These are phyloP conservation scores for Saguinus midas DNA, from an alignment of 2,113 vertebrate genomes.

Conservation along the genomic window DNA sequence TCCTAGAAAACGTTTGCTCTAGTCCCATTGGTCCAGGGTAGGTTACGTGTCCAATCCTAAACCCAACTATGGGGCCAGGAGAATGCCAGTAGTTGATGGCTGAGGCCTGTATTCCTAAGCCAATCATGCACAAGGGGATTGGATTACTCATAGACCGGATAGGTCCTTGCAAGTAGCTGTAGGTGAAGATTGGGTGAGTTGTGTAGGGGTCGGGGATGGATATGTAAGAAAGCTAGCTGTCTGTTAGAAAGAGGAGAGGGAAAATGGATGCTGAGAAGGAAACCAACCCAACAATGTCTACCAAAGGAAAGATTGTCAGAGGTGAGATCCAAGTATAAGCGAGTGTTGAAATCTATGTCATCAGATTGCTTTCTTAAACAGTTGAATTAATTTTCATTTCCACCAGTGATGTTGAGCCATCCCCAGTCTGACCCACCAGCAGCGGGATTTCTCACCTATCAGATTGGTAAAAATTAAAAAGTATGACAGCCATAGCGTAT, in stretches of 20 bases:
- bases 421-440: neutral
- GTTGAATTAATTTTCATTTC: neutral
- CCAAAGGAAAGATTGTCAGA: neutral
- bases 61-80: neutral
- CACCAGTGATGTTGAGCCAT: neutral
- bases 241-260: neutral
- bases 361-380: constrained; percentile 17
- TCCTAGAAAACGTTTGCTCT: neutral
- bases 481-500: neutral
- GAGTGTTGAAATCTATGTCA: neutral
- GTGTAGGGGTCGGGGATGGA: neutral
- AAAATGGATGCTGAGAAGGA: neutral
- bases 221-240: neutral
- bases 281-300: neutral
- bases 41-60: neutral
- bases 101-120: neutral
- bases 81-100: neutral
- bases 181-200: neutral
- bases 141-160: neutral
- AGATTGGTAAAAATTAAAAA: neutral
- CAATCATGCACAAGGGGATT: neutral
- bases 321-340: neutral
- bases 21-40: neutral
- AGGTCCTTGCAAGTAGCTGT: neutral
- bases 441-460: neutral